Evolutionary conservation across 1,140 invertebrate genomes (phyloP), one percentile per base, ranked within the genome.

Genomic region (Phymorhynchus buccinoides): DNA sequence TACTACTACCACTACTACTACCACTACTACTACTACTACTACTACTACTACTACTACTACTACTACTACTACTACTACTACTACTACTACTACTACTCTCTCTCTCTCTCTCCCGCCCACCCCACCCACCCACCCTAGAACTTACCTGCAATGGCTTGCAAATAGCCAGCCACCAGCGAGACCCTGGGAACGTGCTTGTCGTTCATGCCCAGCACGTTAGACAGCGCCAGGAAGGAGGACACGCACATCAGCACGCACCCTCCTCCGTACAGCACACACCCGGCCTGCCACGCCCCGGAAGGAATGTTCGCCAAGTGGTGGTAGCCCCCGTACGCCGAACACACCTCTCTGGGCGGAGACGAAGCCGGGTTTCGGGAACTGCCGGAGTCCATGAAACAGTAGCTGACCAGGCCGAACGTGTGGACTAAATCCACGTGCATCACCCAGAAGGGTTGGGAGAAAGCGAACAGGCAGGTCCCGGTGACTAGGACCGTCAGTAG

Each of bases 381-480:
- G 32, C n/a, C 66, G 35, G 80, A 44, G 35, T 85, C 77, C 73
- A 86, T 85, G 75, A 86, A 86, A 85, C 88, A 89, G 44, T 87
- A 85, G 79, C 87, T 89, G 62, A 89, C 89, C 80, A 91, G 88
- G 37, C 92, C 92, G 48, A 92, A 89, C 1, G 87, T 89, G 68
- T 88, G 83, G 9, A 84, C 78, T 22, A 84, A 78, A 41, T 90
- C 87, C 37, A 87, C 78, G 48, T 89, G 84, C 16, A 92, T 71
- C 73, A 93, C 87, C 92, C 92, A 93, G 42, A 89, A 89, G 9
- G 92, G 92, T 75, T 93, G 92, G 30, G 91, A 83, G 85, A 92
- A 91, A 32, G 91, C 87, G 80, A 91, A 91, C 1, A 88, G 88
- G 62, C 87, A 88, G 16, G 88, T 84, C 37, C 85, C 89, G 9